These are phyloP conservation scores for Phthorimaea operculella DNA, from an alignment of 1,140 invertebrate species.

Conservation along the genomic window DNA sequence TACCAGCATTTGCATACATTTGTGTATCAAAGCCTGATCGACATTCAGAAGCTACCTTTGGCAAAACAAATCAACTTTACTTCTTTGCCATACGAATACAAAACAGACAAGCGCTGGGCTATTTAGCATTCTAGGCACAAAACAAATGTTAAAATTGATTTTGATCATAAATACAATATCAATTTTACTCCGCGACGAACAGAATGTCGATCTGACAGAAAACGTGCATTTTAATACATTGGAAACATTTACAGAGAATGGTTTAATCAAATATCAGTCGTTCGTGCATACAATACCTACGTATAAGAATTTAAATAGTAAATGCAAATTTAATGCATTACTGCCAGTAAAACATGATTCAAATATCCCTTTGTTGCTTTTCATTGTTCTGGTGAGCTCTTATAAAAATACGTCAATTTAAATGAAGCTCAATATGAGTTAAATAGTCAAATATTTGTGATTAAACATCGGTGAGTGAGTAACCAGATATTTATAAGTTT, in stretches of 20 bases:
- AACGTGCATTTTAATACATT: not conserved
- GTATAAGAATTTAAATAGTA: not conserved
- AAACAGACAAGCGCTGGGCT: too few species aligned
- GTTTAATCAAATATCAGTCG: not conserved
- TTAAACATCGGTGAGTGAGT: not conserved
- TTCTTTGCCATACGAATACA: too few species aligned
- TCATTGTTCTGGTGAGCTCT: not conserved
- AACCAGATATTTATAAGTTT: not conserved
- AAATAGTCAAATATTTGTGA: not conserved
- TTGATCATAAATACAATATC: too few species aligned
- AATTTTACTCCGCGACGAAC: too few species aligned
- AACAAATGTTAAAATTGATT: too few species aligned
- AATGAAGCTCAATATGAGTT: not conserved
- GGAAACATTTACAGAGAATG: not conserved
- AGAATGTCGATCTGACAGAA: not conserved
- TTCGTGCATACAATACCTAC: not conserved
- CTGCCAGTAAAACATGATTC: conserved; percentile 10
- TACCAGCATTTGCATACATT: too few species aligned
- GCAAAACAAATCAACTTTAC: too few species aligned
- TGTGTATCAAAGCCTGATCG: not conserved
- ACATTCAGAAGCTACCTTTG: conserved; percentile 2
- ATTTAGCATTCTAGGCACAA: not conserved
- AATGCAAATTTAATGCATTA: conserved; percentile 14
- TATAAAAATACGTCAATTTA: conserved; percentile 1
- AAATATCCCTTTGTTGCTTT: conserved; percentile 4